A percentile compares a stretch with the other conserved stretches of the same genome.
phyloP scores from a whole-genome alignment of 2,113 vertebrate genomes.

The Petrocephalus microphthalmus region DNA sequence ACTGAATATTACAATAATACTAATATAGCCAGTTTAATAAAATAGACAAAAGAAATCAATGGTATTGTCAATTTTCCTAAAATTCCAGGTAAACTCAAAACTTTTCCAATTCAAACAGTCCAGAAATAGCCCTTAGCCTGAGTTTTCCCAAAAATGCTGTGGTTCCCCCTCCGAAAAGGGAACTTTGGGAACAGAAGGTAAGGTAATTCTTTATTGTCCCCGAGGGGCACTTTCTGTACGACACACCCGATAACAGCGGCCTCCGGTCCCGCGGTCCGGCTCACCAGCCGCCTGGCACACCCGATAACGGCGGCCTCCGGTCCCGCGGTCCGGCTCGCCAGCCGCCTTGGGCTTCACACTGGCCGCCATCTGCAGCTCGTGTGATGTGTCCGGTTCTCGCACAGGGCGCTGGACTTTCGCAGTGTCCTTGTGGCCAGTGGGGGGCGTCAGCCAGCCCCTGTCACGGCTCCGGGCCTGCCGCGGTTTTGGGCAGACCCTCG shows the following conservation, averaged over 20 bases:
- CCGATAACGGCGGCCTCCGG: background rate
- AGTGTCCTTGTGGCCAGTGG: background rate
- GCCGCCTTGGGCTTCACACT: background rate
- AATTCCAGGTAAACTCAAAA: background rate
- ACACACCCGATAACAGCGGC: too few species aligned
- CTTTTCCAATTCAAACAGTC: background rate
- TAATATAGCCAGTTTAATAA: background rate
- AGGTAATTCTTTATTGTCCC: too few species aligned
- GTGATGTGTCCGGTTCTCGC: background rate
- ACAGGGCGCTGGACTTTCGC: background rate
- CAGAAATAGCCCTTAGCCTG: background rate
- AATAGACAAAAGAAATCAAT: background rate
- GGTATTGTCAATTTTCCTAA: background rate
- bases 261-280: background rate
- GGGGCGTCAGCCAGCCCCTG: background rate
- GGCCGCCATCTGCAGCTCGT: background rate
- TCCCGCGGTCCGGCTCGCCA: background rate
- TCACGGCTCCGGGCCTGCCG: background rate
- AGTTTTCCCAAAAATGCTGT: background rate
- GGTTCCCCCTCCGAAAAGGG: background rate
- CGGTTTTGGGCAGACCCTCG: background rate
- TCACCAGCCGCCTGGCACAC: background rate
- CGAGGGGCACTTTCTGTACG: too few species aligned
- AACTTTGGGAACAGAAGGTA: background rate
- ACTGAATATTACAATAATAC: background rate